These are phyloP conservation scores for Harpegnathos saltator DNA, from an alignment of 1,140 invertebrate genomes.

Conservation along the genomic window DNA sequence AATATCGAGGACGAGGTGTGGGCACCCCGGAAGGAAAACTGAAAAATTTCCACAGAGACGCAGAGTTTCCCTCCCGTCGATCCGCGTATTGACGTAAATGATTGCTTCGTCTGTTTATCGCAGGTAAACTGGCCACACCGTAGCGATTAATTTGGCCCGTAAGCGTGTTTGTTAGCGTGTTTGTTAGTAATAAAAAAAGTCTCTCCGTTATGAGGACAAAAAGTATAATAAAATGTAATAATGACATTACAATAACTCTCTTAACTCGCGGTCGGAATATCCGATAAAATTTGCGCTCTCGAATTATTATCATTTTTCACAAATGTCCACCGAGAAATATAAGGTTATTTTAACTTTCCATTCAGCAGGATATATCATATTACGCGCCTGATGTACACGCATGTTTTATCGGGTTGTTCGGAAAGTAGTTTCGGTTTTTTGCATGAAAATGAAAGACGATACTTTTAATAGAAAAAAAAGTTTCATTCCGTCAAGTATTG, in stretches of 20 bases:
- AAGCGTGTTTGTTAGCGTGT: not conserved
- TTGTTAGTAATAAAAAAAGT: slow-evolving; percentile 3
- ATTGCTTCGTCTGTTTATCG: slow-evolving; percentile 25
- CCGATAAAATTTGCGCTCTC: not conserved
- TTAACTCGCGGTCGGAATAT: not conserved
- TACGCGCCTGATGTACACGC: too few relatives aligned
- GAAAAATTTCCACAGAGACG: not conserved
- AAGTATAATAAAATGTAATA: slow-evolving; percentile 4
- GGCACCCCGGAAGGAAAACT: not conserved
- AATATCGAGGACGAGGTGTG: not conserved
- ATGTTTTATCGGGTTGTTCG: too few relatives aligned
- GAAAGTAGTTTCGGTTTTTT: too few relatives aligned
- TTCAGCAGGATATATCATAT: too few relatives aligned
- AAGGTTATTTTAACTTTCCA: not conserved
- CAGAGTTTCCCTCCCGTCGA: not conserved
- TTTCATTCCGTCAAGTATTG: too few relatives aligned
- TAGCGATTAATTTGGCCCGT: not conserved
- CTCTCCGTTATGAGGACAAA: not conserved
- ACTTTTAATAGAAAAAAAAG: too few relatives aligned
- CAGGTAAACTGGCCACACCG: not conserved
- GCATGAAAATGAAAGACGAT: too few relatives aligned
- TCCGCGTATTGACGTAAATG: not conserved
- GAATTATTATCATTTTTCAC: not conserved
- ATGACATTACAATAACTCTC: not conserved
- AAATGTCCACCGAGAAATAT: too few relatives aligned